Evolutionary conservation across 2,888 invertebrate genomes (phyloP), one percentile per base, ranked within the genome.

Genomic region (Clepsis dumicolana): DNA sequence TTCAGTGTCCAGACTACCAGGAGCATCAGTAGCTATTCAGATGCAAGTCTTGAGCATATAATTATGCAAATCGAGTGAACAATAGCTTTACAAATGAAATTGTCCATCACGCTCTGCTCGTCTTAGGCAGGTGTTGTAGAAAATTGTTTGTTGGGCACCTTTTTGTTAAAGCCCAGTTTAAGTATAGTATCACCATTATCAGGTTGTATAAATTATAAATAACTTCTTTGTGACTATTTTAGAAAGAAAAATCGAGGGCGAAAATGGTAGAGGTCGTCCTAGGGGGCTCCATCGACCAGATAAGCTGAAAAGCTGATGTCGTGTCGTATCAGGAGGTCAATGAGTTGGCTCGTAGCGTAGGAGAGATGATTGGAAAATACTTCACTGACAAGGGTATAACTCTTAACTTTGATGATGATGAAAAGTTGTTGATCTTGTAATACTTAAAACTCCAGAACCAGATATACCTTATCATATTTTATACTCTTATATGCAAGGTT

Each of bases 1-100:
- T 60, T 44, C 25, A 57, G 38, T 32, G 18, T 54, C 14, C 44
- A 66, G 66, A 10, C 57, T 24, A 27, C 63, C 67, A 50, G 56
- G 57, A 27, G 27, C 52, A 57, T 27, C 66, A 56, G 48, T 25
- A 57, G 50, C 57, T 32, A 63, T 24, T 63, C 63, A 68, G 63
- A 57, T 52, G 41, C 57, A 21, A 50, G 67, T 57, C 25, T 68
- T 57, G 16, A 38, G 67, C 57, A 57, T 68, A 68, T 68, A 57
- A 68, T 68, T 68, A 68, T 68, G 67, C 38, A 68, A 68, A 68
- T 68, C 57, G 4, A 18, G 18, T 50, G 27, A 62, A 68, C 67
- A 68, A 68, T 63, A 63, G 62, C 50, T 27, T 52, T 57, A 57
- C 56, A 57, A 63, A 56, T 63, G 50, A 67, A 67, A 68, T 68